Percentiles rank a stretch among this genome's conserved stretches.
phyloP scores from a whole-genome alignment of 2,797 vertebrate genomes.

The Fundulus diaphanus region DNA sequence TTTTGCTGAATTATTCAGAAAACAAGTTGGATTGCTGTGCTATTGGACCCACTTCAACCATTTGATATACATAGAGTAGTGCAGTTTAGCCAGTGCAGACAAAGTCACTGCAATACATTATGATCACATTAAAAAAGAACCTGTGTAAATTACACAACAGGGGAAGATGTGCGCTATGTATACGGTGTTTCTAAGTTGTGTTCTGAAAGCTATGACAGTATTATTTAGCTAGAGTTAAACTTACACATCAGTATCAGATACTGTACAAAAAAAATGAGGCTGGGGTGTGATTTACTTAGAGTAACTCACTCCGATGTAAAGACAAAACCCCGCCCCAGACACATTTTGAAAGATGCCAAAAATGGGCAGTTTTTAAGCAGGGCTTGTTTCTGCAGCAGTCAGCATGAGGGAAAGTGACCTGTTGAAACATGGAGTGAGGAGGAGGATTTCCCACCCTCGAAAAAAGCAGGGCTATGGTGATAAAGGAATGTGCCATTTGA shows the following conservation, averaged over 20 bases:
- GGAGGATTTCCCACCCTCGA: too few relatives aligned
- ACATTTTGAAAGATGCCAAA: too few relatives aligned
- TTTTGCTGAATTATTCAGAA: too few relatives aligned
- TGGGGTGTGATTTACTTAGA: too few relatives aligned
- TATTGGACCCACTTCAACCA: neutral
- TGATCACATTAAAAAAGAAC: neutral
- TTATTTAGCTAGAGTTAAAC: neutral
- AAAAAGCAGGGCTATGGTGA: too few relatives aligned
- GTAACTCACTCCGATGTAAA: too few relatives aligned
- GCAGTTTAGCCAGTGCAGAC: neutral
- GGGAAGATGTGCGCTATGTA: neutral
- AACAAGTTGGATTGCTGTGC: neutral
- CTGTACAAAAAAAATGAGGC: neutral
- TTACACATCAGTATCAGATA: neutral
- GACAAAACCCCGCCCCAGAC: too few relatives aligned
- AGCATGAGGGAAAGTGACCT: too few relatives aligned
- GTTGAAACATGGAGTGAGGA: too few relatives aligned
- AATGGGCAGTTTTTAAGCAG: too few relatives aligned
- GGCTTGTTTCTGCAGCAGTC: too few relatives aligned
- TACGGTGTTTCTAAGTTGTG: neutral
- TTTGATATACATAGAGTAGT: neutral
- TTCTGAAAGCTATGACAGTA: neutral
- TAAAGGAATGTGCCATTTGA: too few relatives aligned
- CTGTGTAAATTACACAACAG: neutral
- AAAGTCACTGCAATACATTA: neutral